Base-by-base conservation (phyloP, 2,888 invertebrate genomes). In the Acronicta psi region DNA sequence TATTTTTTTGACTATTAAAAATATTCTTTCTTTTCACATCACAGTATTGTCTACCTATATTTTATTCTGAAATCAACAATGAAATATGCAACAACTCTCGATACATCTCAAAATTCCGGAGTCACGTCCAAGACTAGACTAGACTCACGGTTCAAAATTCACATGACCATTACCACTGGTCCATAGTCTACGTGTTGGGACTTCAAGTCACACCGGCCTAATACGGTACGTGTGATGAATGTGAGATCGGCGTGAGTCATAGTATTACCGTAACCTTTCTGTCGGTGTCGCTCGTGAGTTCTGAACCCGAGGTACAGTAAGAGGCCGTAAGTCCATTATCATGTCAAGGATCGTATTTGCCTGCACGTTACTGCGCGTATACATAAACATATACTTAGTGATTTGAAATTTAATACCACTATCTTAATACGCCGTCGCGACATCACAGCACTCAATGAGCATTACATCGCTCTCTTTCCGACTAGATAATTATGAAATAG, bases 201-300 rank as follows among this genome's bases (percentile, higher is more conserved):
- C 42, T 53, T 34, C 25, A 2, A 56, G 40, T 38, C 23, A 47
- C 25, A 57, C 42, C 51, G 37, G 38, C 34, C 58, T 59, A 72
- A 69, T 72, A 64, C 44, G 41, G 47, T 68, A 72, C 68, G 68
- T 72, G 73, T 49, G 38, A 58, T 18, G 59, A 59, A 59, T 73
- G 41, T 50, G 37, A 59, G 46, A 64, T 41, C 6, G 2, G 4
- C 2, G 40, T 55, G 51, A 59, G 52, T 59, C 52, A 43, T 16
- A 41, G 36, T 17, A 36, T 53, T 9, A 42, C 25, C 36, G 52
- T 52, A 44, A 46, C 57, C 55, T 58, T 46, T 20, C 23, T n/a
- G n/a, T 25, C 25, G 42, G 42, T 42, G 38, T 40, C 51, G 11
- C 10, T 34, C 13, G 46, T 65, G 50, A 68, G 46, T 49, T 45